A percentile compares a stretch with the other conserved stretches of the same genome.
These are phyloP conservation scores for Probosciger aterrimus DNA, from an alignment of 2,113 vertebrate genomes.

Conservation along the genomic window DNA sequence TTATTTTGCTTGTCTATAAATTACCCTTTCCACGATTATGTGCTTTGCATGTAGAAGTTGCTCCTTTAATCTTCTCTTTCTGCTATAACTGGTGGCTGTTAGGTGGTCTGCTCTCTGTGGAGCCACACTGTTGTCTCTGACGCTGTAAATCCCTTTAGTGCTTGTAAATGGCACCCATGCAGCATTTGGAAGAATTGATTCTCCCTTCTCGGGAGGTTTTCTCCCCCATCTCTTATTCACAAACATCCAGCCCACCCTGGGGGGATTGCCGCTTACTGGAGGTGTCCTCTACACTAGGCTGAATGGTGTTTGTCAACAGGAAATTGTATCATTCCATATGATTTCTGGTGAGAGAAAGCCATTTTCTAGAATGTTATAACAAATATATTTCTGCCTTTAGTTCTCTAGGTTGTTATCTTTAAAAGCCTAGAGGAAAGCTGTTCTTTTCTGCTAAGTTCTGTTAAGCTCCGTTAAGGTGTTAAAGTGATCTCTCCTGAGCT, in stretches of 20 bases:
- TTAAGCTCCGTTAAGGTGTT: not conserved
- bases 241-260: not conserved
- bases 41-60: not conserved
- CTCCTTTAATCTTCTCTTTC: not conserved
- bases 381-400: not conserved
- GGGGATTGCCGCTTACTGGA: not conserved
- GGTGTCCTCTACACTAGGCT: not conserved
- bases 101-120: not conserved
- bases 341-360: not conserved
- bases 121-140: not conserved
- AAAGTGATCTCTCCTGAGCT: not conserved
- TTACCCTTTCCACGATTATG: not conserved
- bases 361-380: not conserved
- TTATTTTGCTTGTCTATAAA: not conserved
- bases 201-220: not conserved
- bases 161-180: not conserved
- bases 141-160: not conserved
- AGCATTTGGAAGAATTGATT: not conserved
- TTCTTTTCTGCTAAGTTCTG: not conserved
- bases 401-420: not conserved
- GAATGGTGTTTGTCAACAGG: not conserved
- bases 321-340: fast-evolving
- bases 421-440: not conserved
- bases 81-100: not conserved
- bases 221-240: not conserved